A percentile compares a stretch with the other conserved stretches of the same genome.
phyloP scores from a whole-genome alignment of 2,888 invertebrate species.

The Tiphia femorata region DNA sequence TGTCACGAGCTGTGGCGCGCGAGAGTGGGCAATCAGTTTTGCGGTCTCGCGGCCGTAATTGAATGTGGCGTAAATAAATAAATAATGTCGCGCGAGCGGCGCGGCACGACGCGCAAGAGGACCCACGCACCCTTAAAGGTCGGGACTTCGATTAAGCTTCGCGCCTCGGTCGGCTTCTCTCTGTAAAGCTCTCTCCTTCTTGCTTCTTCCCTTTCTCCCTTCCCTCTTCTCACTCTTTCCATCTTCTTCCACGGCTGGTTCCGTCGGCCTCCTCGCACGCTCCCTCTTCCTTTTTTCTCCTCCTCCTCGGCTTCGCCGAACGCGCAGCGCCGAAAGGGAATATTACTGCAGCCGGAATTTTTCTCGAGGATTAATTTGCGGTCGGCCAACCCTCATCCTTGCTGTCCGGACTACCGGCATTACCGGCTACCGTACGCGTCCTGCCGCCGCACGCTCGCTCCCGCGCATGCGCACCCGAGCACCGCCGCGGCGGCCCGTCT shows the following conservation, averaged over 20 bases:
- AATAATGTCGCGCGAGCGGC: constrained; percentile 62
- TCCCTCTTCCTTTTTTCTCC: constrained; percentile 5
- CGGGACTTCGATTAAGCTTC: constrained; percentile 62
- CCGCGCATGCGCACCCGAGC: constrained; percentile 45
- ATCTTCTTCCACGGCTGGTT: not conserved
- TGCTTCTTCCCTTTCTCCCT: not conserved
- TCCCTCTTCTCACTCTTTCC: not conserved
- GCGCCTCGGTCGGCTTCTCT: constrained; percentile 46
- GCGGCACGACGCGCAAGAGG: too few species aligned
- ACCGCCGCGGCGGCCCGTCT: constrained; percentile 32
- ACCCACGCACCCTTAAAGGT: constrained; percentile 52
- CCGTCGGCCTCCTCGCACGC: constrained; percentile 3
- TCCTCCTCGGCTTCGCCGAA: constrained; percentile 15
- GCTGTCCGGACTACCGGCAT: constrained; percentile 47
- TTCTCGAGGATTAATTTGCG: constrained; percentile 61
- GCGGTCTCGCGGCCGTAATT: constrained; percentile 64
- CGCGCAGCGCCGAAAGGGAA: constrained; percentile 53
- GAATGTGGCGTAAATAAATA: constrained; percentile 68
- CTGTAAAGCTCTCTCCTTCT: constrained; percentile 27
- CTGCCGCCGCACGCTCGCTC: constrained; percentile 26
- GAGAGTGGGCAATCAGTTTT: constrained; percentile 63
- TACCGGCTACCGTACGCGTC: constrained; percentile 45
- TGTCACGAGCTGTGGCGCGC: constrained; percentile 21
- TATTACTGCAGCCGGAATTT: constrained; percentile 52
- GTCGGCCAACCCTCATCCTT: constrained; percentile 41